Percentiles rank a stretch among this genome's conserved stretches.
Evolutionary conservation across 2,113 vertebrate genomes (phyloP).

Genomic region (rat (Rattus norvegicus)): DNA sequence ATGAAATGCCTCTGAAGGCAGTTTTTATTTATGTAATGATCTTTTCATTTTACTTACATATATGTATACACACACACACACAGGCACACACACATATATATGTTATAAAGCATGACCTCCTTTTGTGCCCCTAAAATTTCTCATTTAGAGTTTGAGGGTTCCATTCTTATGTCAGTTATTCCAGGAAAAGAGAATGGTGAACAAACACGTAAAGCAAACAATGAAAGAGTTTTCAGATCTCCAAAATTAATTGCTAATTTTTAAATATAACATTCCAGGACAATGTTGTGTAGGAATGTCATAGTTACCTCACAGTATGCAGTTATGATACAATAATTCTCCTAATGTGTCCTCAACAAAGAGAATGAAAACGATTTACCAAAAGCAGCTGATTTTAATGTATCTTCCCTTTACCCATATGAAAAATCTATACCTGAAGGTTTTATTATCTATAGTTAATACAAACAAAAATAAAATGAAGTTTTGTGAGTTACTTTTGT

Average conservation of each 20-base stretch:
- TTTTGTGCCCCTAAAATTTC: neutral
- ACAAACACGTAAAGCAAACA: neutral
- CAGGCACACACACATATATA: neutral
- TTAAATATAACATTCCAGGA: neutral
- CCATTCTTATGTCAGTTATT: neutral
- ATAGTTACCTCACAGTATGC: neutral
- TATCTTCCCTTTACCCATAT: neutral
- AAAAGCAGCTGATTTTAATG: conserved; percentile 8
- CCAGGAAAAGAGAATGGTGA: conserved; percentile 6
- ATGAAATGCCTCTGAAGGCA: neutral
- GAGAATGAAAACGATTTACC: conserved; percentile 19
- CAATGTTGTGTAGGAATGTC: neutral
- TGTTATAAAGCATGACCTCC: neutral
- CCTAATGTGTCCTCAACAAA: neutral
- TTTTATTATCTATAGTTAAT: conserved; percentile 13
- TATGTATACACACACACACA: neutral
- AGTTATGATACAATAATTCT: neutral
- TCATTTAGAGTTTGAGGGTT: neutral
- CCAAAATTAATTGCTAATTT: neutral
- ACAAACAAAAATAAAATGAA: neutral
- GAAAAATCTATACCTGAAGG: neutral
- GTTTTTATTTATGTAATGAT: conserved; percentile 30
- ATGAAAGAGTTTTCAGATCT: conserved; percentile 8
- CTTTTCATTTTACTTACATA: conserved; percentile 29
- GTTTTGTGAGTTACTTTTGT: conserved; percentile 28